phyloP scores from a whole-genome alignment of 2,888 invertebrate species.

The Sycophila texana region DNA sequence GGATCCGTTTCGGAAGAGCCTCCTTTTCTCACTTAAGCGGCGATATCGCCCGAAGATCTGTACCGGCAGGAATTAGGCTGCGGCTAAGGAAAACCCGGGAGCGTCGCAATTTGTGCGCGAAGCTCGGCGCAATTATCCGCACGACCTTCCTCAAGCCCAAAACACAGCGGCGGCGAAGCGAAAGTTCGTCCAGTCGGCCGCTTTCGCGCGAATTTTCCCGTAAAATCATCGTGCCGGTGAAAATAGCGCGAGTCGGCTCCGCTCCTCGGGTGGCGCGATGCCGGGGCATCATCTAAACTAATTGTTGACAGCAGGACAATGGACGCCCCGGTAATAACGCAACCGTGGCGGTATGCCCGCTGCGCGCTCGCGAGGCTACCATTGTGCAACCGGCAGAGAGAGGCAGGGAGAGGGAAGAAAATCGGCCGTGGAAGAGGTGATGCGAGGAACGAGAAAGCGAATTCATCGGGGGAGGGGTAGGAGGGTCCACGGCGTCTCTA shows the following conservation, averaged over 20 bases:
- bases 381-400: neutral
- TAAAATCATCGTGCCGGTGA: neutral
- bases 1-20: constrained; percentile 49
- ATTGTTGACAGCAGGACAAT: constrained; percentile 73
- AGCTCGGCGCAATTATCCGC: neutral
- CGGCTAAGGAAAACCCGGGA: constrained; percentile 14
- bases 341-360: constrained; percentile 62
- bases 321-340: constrained; percentile 65
- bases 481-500: constrained; percentile 33
- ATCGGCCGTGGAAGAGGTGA: constrained; percentile 18
- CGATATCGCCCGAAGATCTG: neutral
- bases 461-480: constrained; percentile 16
- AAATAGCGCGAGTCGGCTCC: neutral
- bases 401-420: neutral
- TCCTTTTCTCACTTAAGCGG: constrained; percentile 28
- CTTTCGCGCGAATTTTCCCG: constrained; percentile 7
- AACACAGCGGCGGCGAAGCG: neutral
- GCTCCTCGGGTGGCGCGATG: constrained; percentile 45
- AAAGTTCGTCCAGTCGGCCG: constrained; percentile 7
- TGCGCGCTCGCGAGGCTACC: constrained; percentile 47
- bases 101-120: constrained; percentile 30
- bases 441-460: constrained; percentile 33
- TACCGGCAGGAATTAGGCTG: neutral
- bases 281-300: constrained; percentile 72
- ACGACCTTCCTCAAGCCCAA: neutral